Evolutionary conservation across 2,888 invertebrate species (phyloP).

Genomic region (Leptinotarsa peninsularis): DNA sequence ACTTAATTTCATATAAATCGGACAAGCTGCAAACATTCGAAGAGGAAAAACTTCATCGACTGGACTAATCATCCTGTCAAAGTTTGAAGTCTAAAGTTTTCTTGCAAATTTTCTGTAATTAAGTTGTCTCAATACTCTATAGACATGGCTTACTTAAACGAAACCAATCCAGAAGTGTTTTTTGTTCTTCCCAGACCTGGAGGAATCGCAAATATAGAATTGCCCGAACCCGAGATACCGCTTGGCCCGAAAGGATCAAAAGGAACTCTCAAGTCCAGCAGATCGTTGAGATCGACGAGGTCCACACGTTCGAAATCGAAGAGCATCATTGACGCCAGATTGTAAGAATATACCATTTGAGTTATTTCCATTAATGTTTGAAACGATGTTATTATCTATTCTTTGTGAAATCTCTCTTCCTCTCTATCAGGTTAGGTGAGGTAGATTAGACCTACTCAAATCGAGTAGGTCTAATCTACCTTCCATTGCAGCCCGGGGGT

Average conservation of each 20-base stretch:
- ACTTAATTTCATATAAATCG: too few species aligned
- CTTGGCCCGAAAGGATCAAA: slow-evolving; percentile 21
- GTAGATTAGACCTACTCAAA: too few species aligned
- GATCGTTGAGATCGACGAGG: slow-evolving; percentile 25
- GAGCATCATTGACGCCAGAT: slow-evolving; percentile 23
- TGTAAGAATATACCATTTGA: slow-evolving; percentile 10
- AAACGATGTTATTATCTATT: too few species aligned
- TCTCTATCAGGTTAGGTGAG: too few species aligned
- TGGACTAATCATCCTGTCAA: not conserved
- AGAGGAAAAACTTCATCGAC: too few species aligned
- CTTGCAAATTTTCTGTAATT: slow-evolving; percentile 18
- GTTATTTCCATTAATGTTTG: too few species aligned
- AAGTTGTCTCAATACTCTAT: not conserved
- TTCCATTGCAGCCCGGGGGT: too few species aligned
- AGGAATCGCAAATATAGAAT: slow-evolving; percentile 38
- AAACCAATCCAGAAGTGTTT: slow-evolving; percentile 38
- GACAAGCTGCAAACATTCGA: too few species aligned
- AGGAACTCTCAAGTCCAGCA: slow-evolving; percentile 23
- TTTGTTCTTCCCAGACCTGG: slow-evolving; percentile 35
- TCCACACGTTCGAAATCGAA: slow-evolving; percentile 28
- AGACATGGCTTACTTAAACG: slow-evolving; percentile 38
- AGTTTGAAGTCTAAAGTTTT: not conserved
- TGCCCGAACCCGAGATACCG: slow-evolving; percentile 26
- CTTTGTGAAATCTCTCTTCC: too few species aligned
- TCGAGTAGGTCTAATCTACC: too few species aligned